Evolutionary conservation across 1,140 invertebrate genomes (phyloP).

Genomic region (Micrasema minimum): DNA sequence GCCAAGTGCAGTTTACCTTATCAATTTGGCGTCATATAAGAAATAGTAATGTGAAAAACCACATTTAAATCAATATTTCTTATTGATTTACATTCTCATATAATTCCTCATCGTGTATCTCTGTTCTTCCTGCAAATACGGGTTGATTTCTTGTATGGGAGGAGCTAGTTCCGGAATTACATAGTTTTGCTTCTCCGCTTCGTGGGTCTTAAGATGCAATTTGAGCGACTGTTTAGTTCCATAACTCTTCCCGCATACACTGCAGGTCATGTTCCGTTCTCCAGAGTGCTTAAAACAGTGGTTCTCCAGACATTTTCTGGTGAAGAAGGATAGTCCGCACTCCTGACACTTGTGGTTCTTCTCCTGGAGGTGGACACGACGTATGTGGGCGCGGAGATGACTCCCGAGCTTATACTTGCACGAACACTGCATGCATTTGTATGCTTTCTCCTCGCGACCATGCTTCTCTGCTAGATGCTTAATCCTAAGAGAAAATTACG

Average conservation of each 20-base stretch:
- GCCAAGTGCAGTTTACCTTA: no score
- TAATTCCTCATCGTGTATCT: constrained; percentile 15
- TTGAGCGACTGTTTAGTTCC: constrained; percentile 66
- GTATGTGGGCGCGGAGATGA: constrained; percentile 57
- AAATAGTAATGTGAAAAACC: no score
- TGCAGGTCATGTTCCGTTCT: constrained; percentile 65
- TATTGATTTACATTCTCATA: constrained; percentile 22
- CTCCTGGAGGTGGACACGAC: constrained; percentile 60
- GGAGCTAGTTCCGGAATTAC: neutral
- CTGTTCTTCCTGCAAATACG: constrained; percentile 1
- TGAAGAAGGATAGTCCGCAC: constrained; percentile 60
- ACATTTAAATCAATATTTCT: no score
- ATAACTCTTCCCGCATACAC: constrained; percentile 64
- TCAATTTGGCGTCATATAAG: no score
- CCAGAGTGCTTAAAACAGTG: constrained; percentile 67
- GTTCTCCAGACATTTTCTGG: constrained; percentile 58
- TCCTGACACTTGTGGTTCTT: constrained; percentile 59
- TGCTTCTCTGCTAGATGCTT: constrained; percentile 55
- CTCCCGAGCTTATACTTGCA: constrained; percentile 59
- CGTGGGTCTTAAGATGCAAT: constrained; percentile 83
- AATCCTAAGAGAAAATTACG: constrained; percentile 25
- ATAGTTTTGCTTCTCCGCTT: constrained; percentile 51
- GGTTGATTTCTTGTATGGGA: neutral
- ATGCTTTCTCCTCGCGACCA: constrained; percentile 54
- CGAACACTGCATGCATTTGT: constrained; percentile 59